Evolutionary conservation across 1,140 invertebrate species (phyloP).

Genomic region (Chelonus insularis): DNA sequence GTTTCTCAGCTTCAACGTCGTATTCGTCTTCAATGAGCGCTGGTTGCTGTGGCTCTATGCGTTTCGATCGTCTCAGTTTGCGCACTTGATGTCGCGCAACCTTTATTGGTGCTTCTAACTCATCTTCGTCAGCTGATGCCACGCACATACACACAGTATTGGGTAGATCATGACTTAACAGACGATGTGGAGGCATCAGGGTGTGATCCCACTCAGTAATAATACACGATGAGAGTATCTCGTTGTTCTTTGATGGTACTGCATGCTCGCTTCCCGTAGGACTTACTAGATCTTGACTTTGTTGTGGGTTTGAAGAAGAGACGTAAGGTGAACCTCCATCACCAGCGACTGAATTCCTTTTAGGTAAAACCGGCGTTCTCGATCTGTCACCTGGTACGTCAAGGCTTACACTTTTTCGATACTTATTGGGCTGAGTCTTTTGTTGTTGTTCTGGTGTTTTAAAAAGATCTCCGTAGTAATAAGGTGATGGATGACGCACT

Average conservation of each 20-base stretch:
- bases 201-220: constrained; percentile 59
- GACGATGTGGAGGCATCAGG: constrained; percentile 58
- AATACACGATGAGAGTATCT: constrained; percentile 52
- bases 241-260: constrained; percentile 36
- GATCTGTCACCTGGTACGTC: constrained; percentile 65
- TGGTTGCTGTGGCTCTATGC: constrained; percentile 45
- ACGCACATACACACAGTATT: constrained; percentile 68
- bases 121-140: constrained; percentile 64
- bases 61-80: constrained; percentile 57
- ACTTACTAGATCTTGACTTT: constrained; percentile 39
- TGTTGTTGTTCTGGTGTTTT: constrained; percentile 56
- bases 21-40: constrained; percentile 48
- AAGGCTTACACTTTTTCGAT: constrained; percentile 69
- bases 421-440: constrained; percentile 49
- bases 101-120: constrained; percentile 58
- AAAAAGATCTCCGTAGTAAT: constrained; percentile 77
- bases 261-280: constrained; percentile 51
- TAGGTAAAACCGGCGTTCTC: constrained; percentile 58
- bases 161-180: constrained; percentile 53
- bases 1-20: constrained; percentile 31
- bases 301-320: constrained; percentile 30
- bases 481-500: constrained; percentile 72
- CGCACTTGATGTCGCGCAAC: constrained; percentile 55
- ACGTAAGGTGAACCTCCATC: constrained; percentile 59
- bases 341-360: constrained; percentile 69